Percentiles rank a stretch among this genome's conserved stretches.
These are phyloP conservation scores for Ahaetulla prasina DNA, from an alignment of 2,113 vertebrate genomes.

Conservation along the genomic window DNA sequence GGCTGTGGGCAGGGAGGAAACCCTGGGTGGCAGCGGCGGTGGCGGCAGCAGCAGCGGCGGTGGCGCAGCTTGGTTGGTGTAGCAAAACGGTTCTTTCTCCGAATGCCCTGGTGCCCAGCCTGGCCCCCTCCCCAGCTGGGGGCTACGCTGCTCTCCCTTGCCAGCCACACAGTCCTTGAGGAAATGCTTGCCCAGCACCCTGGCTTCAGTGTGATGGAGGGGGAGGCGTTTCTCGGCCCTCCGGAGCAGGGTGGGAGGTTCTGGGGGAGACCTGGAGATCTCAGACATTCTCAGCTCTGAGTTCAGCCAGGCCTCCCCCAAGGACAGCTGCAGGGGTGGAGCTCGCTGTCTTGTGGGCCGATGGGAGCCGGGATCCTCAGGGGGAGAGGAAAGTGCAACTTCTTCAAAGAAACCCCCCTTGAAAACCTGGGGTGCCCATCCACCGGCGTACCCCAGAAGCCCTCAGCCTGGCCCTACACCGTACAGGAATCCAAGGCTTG, in stretches of 20 bases:
- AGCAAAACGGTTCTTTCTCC: neutral
- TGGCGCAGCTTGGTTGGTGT: neutral
- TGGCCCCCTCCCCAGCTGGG: neutral
- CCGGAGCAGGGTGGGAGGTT: neutral
- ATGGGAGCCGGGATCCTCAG: neutral
- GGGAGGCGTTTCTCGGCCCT: neutral
- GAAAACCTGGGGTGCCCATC: conserved; percentile 44
- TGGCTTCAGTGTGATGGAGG: neutral
- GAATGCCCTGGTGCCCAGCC: neutral
- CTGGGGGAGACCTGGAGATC: neutral
- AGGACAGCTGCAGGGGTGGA: neutral
- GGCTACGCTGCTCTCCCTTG: neutral
- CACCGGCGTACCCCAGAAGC: conserved; percentile 11
- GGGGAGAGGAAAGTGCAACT: conserved; percentile 41
- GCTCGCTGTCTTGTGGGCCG: neutral
- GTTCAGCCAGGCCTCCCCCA: neutral
- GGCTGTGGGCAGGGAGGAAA: neutral
- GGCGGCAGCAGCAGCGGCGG: neutral
- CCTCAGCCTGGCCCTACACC: conserved; percentile 35
- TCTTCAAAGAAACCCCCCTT: conserved; percentile 58
- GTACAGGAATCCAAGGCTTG: neutral
- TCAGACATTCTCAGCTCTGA: neutral
- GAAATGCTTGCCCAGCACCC: neutral
- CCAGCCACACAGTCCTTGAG: neutral
- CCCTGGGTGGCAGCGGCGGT: neutral